Conservation (phyloP, 2,797 vertebrate genomes). For the Tinamus major region DNA sequence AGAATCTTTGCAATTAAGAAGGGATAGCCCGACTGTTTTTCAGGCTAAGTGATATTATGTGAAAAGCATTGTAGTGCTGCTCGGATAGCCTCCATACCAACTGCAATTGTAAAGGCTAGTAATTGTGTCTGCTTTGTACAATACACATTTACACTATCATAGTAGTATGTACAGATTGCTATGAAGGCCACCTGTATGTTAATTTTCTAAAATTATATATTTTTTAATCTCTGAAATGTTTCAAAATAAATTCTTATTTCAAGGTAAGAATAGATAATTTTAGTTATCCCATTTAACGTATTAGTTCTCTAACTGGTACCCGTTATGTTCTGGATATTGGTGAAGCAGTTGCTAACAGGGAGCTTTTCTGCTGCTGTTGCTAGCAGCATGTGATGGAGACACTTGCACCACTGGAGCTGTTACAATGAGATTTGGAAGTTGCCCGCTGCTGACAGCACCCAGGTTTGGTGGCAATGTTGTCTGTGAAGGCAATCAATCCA, state of each 20-base stretch:
- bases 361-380: background rate
- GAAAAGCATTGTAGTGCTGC: background rate
- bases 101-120: background rate
- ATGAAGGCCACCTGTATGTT: background rate
- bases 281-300: background rate
- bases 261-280: background rate
- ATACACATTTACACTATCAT: fast-evolving
- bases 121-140: background rate
- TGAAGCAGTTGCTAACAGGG: background rate
- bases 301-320: fast-evolving
- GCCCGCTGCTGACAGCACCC: fast-evolving
- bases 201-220: background rate
- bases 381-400: background rate
- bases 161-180: background rate
- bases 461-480: background rate
- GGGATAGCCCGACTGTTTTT: background rate
- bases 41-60: background rate
- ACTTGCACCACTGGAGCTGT: background rate
- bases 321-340: background rate
- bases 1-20: background rate
- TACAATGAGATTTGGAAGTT: background rate
- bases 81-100: background rate
- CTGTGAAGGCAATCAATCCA: background rate
- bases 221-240: background rate
- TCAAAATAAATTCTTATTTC: background rate